Evolutionary conservation across 2,113 vertebrate genomes (phyloP).

Genomic region (Phoenicopterus ruber): DNA sequence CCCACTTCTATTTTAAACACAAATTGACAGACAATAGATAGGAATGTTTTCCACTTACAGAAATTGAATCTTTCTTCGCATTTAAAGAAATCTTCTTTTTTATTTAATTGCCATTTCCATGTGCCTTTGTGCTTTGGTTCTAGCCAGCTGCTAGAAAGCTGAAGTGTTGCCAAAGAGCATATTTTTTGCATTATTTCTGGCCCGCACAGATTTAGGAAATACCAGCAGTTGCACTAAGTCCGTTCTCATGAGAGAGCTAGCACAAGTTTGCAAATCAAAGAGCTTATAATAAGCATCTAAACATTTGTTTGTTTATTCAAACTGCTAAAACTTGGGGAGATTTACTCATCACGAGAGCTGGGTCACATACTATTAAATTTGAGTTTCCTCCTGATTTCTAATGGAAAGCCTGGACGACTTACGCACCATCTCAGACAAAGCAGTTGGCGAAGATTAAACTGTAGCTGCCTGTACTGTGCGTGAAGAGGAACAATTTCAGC

Average conservation of each 20-base stretch:
- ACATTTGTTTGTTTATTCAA: slow-evolving; percentile 59
- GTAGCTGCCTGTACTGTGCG: background rate
- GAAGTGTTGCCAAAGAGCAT: slow-evolving; percentile 14
- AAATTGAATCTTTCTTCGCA: fast-evolving
- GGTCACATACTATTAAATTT: background rate
- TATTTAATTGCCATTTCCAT: background rate
- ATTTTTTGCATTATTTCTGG: slow-evolving; percentile 12
- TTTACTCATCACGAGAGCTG: background rate
- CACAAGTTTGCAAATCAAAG: slow-evolving; percentile 29
- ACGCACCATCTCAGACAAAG: background rate
- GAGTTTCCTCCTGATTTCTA: background rate
- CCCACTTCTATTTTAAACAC: background rate
- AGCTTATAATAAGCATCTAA: slow-evolving; percentile 58
- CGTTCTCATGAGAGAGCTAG: slow-evolving; percentile 35
- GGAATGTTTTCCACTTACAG: background rate
- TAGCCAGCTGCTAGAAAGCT: slow-evolving; percentile 21
- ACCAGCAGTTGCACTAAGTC: slow-evolving; percentile 38
- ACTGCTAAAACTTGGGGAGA: slow-evolving; percentile 5
- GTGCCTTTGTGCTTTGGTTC: slow-evolving; percentile 5
- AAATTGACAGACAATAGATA: background rate
- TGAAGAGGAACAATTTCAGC: background rate
- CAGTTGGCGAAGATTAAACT: background rate
- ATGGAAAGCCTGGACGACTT: background rate
- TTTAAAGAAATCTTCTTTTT: background rate
- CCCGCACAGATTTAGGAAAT: background rate